Conservation (phyloP, 2,113 vertebrate genomes). For the Todiramphus saurophagus region DNA sequence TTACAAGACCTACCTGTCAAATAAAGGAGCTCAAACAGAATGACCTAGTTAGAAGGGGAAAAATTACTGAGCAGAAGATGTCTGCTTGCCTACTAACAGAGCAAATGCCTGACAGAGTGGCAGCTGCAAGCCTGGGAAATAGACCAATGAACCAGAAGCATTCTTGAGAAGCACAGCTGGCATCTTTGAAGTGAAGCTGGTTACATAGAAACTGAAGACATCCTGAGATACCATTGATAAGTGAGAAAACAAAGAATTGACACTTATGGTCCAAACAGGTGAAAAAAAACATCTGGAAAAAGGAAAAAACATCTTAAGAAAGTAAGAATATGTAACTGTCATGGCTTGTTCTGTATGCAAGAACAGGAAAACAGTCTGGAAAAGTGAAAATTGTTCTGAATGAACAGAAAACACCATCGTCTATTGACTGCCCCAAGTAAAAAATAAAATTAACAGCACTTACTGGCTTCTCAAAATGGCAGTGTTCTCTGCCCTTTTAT, state of each 20-base stretch:
- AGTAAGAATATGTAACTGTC: background rate
- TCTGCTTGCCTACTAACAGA: background rate
- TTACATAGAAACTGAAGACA: background rate
- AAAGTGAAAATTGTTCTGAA: background rate
- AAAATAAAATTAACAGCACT: background rate
- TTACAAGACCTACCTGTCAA: background rate
- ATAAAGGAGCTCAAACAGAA: background rate
- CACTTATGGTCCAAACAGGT: background rate
- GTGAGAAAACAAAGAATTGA: background rate
- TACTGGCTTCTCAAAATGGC: background rate
- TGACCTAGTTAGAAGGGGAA: background rate
- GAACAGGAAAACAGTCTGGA: background rate
- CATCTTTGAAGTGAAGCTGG: background rate
- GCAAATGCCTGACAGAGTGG: background rate
- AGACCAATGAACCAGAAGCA: background rate
- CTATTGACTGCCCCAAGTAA: background rate
- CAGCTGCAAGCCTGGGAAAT: background rate
- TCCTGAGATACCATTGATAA: background rate
- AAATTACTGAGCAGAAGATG: background rate
- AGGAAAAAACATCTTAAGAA: background rate
- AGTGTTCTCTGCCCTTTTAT: background rate
- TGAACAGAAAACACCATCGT: background rate
- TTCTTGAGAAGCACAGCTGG: background rate
- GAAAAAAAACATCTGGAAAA: background rate
- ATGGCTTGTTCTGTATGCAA: background rate